These are phyloP conservation scores for Drosophila navojoa DNA, from an alignment of 1,140 invertebrate genomes.

Conservation along the genomic window DNA sequence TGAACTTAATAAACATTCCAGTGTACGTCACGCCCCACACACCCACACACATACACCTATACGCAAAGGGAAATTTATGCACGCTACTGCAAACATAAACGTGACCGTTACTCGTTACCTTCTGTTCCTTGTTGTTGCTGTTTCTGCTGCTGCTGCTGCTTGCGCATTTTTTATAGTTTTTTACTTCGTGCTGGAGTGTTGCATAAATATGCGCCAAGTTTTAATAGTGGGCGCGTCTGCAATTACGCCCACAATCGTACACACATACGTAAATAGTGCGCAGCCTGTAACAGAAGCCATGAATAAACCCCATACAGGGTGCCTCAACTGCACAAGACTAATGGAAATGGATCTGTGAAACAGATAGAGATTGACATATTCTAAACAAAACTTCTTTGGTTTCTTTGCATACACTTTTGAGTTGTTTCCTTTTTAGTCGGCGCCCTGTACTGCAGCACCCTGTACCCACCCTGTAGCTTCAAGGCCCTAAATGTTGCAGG, in stretches of 20 bases:
- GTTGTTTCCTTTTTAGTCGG: neutral
- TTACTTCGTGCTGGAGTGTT: constrained; percentile 40
- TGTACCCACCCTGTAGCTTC: constrained; percentile 7
- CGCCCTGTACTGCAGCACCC: constrained; percentile 15
- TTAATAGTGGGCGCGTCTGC: constrained; percentile 39
- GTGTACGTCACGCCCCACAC: constrained; percentile 37
- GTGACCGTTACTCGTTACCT: constrained; percentile 45
- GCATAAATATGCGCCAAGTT: constrained; percentile 55
- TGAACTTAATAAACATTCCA: constrained; percentile 72
- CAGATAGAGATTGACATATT: too few relatives aligned
- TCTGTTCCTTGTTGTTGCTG: constrained; percentile 25
- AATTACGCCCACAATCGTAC: constrained; percentile 57
- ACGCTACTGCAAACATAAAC: constrained; percentile 44
- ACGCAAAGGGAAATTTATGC: constrained; percentile 44
- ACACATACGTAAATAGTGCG: constrained; percentile 20
- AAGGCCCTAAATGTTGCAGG: constrained; percentile 25
- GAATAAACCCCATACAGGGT: constrained; percentile 40
- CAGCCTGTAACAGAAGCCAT: constrained; percentile 38
- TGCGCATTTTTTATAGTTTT: constrained; percentile 46
- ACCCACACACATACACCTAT: neutral
- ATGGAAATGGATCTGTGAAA: too few relatives aligned
- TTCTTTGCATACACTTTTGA: too few relatives aligned
- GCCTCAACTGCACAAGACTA: neutral
- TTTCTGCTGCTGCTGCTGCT: constrained; percentile 18
- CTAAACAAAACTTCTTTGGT: too few relatives aligned